A percentile compares a stretch with the other conserved stretches of the same genome.
These are phyloP conservation scores for Polia nebulosa DNA, from an alignment of 2,888 invertebrate species.

Conservation along the genomic window DNA sequence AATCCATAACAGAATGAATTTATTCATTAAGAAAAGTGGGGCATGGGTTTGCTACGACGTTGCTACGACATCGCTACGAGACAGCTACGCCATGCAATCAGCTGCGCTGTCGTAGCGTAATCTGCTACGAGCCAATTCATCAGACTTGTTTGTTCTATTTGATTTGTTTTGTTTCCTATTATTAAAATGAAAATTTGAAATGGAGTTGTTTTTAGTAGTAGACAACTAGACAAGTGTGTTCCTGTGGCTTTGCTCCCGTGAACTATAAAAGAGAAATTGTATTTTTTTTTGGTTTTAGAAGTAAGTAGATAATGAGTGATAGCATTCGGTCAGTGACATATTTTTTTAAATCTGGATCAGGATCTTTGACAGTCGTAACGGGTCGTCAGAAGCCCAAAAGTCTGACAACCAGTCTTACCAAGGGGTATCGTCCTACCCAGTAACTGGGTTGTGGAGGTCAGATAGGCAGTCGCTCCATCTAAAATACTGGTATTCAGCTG, in stretches of 20 bases:
- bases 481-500: too few species aligned
- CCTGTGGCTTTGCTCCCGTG: too few species aligned
- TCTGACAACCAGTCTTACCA: too few species aligned
- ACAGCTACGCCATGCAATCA: constrained; percentile 33
- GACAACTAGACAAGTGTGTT: not conserved
- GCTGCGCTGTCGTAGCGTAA: constrained; percentile 29
- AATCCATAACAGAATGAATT: constrained; percentile 7
- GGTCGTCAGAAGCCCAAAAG: too few species aligned
- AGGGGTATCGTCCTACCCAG: too few species aligned
- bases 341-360: too few species aligned
- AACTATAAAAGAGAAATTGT: too few species aligned
- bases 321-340: not conserved
- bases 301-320: not conserved
- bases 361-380: too few species aligned
- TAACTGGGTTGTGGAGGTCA: too few species aligned
- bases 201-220: not conserved
- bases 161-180: not conserved
- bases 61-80: constrained; percentile 25
- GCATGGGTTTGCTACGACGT: constrained; percentile 22
- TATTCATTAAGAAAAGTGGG: constrained; percentile 24
- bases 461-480: too few species aligned
- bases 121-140: constrained; percentile 35
- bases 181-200: not conserved
- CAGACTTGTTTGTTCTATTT: constrained; percentile 31
- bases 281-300: too few species aligned